Conservation (phyloP, 1,140 invertebrate species). For the Cydia fagiglandana region DNA sequence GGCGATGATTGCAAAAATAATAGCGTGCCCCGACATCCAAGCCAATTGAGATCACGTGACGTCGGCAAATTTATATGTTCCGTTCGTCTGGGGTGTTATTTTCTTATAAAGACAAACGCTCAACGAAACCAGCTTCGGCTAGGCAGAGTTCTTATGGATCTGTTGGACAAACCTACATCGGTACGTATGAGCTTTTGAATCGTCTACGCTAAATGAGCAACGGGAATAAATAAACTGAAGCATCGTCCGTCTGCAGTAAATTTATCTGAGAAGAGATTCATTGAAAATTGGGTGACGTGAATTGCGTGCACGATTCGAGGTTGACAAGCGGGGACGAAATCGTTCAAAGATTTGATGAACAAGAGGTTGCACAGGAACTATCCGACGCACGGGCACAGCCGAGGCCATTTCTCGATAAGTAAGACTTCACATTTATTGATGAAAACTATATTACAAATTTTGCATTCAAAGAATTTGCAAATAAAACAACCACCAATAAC, state of each 20-base stretch:
- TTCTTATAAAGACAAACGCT: background rate
- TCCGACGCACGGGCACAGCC: no score
- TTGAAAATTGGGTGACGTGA: background rate
- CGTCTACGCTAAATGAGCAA: background rate
- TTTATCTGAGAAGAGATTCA: background rate
- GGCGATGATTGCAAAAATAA: slow-evolving; percentile 65
- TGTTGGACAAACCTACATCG: background rate
- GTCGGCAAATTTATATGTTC: slow-evolving; percentile 47
- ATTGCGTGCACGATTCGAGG: background rate
- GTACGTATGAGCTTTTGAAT: background rate
- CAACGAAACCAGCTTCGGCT: background rate
- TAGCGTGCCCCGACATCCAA: slow-evolving; percentile 51
- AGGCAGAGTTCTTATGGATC: background rate
- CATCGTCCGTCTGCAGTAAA: background rate
- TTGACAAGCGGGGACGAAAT: background rate
- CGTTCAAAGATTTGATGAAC: background rate
- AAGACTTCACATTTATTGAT: no score
- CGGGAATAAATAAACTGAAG: background rate
- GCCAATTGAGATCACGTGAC: slow-evolving; percentile 52
- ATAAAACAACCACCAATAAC: no score
- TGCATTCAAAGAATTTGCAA: no score
- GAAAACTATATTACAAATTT: no score
- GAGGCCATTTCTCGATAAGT: no score
- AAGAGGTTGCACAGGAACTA: no score
- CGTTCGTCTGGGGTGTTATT: slow-evolving; percentile 16